Percentiles rank a stretch among this genome's conserved stretches.
These are phyloP conservation scores for Phalacrocorax brasilianus DNA, from an alignment of 2,113 vertebrate species.

Conservation along the genomic window DNA sequence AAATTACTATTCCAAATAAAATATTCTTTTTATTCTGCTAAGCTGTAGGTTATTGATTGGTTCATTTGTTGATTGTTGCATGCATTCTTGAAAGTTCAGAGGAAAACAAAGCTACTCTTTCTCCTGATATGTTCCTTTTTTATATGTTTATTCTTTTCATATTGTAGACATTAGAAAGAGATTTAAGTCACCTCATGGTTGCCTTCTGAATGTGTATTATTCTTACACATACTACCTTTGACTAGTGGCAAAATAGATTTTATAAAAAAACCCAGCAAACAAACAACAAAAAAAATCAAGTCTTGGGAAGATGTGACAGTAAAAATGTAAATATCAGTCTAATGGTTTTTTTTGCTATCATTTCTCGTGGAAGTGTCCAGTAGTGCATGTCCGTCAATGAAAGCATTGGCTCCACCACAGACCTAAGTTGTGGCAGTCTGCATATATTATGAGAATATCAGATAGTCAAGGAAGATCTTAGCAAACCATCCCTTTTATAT, in stretches of 20 bases:
- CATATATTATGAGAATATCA: not conserved
- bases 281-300: not conserved
- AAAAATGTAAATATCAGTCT: not conserved
- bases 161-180: not conserved
- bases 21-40: not conserved
- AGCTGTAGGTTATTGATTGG: not conserved
- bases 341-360: not conserved
- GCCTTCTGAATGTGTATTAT: not conserved
- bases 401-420: not conserved
- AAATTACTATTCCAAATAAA: not conserved
- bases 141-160: not conserved
- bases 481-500: not conserved
- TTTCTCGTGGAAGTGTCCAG: not conserved
- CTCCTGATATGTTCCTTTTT: not conserved
- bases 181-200: not conserved
- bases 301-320: not conserved
- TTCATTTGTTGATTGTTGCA: not conserved
- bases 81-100: not conserved
- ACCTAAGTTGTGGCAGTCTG: not conserved
- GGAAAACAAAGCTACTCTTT: not conserved
- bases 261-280: not conserved
- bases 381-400: not conserved
- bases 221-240: not conserved
- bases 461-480: not conserved
- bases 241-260: not conserved